These are phyloP conservation scores for Callithrix jacchus DNA, from an alignment of 2,113 vertebrate genomes.

Conservation along the genomic window DNA sequence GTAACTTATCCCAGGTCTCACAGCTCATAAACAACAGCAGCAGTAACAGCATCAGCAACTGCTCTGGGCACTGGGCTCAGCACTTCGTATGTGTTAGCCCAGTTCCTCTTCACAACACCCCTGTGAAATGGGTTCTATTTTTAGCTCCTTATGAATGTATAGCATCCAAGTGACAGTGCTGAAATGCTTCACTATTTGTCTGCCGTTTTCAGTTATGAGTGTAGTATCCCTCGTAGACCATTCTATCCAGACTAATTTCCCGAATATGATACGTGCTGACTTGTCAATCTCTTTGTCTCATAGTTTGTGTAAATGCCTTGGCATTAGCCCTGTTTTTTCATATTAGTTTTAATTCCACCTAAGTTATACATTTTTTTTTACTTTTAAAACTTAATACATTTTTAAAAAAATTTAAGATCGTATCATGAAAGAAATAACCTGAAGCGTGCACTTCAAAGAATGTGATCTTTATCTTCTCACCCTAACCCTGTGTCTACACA, in stretches of 20 bases:
- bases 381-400: background rate
- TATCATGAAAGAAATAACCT: background rate
- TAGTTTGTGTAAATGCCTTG: background rate
- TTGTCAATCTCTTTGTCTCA: background rate
- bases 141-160: background rate
- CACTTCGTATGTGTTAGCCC: background rate
- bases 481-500: background rate
- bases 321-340: background rate
- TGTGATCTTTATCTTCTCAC: background rate
- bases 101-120: background rate
- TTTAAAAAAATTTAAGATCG: background rate
- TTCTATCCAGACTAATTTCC: background rate
- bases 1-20: background rate
- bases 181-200: background rate
- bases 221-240: accelerated
- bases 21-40: accelerated
- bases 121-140: background rate
- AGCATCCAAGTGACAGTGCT: background rate
- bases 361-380: background rate
- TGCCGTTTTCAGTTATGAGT: background rate
- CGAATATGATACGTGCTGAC: background rate
- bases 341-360: background rate
- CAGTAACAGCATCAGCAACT: too few species aligned
- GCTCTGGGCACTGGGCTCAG: too few species aligned
- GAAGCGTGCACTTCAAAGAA: background rate